Percentiles rank a stretch among this genome's conserved stretches.
Conservation (phyloP, 2,113 vertebrate species). For the Glareola pratincola region DNA sequence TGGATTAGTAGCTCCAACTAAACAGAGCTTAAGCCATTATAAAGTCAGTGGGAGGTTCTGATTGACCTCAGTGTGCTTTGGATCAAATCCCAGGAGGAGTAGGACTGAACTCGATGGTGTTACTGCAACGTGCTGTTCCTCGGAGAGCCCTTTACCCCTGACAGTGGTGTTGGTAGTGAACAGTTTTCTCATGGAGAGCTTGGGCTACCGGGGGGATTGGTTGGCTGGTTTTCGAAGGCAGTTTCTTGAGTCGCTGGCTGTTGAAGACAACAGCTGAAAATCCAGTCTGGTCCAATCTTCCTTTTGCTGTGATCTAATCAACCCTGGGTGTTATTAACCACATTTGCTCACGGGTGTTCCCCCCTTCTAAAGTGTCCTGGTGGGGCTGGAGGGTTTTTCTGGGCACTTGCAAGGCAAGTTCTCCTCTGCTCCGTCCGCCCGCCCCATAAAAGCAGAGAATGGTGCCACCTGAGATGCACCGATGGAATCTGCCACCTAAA, state of each 20-base stretch:
- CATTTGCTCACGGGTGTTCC: neutral
- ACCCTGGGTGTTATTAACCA: neutral
- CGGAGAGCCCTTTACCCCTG: neutral
- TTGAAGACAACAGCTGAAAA: neutral
- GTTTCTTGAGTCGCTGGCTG: neutral
- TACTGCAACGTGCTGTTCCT: neutral
- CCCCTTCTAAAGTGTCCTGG: neutral
- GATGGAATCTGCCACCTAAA: neutral
- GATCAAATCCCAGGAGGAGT: neutral
- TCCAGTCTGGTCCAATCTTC: neutral
- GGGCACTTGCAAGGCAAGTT: neutral
- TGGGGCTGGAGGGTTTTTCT: neutral
- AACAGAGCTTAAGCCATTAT: neutral
- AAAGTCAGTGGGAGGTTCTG: conserved; percentile 26
- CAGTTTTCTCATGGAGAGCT: neutral
- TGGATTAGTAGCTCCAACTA: neutral
- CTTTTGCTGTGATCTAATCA: neutral
- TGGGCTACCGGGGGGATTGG: neutral
- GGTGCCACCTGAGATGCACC: neutral
- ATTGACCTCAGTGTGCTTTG: neutral
- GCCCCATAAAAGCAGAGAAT: neutral
- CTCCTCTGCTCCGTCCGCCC: neutral
- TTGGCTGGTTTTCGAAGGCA: neutral
- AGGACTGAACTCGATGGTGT: neutral
- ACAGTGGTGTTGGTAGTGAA: neutral